Percentiles rank a stretch among this genome's conserved stretches.
Evolutionary conservation across 2,888 invertebrate genomes (phyloP).

Genomic region (Morpho deidamia): DNA sequence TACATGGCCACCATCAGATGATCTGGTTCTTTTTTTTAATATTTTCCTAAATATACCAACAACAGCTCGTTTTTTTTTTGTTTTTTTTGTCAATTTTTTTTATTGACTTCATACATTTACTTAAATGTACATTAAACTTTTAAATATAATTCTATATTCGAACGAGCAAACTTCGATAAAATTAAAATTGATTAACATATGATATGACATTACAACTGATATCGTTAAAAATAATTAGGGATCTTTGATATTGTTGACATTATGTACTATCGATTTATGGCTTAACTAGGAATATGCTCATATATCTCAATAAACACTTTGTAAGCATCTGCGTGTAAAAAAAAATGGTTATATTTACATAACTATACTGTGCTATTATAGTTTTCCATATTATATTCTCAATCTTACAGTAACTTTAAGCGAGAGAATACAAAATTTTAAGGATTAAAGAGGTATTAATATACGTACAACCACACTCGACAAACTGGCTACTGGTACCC

Average conservation of each 20-base stretch:
- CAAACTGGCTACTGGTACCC: slow-evolving; percentile 53
- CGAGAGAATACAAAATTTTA: slow-evolving; percentile 51
- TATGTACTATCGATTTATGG: slow-evolving; percentile 73
- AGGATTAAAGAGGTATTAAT: slow-evolving; percentile 50
- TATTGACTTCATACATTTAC: slow-evolving; percentile 62
- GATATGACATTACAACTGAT: slow-evolving; percentile 55
- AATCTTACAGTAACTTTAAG: slow-evolving; percentile 53
- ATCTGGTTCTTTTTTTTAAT: slow-evolving; percentile 76
- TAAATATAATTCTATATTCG: slow-evolving; percentile 76
- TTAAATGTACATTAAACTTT: slow-evolving; percentile 69
- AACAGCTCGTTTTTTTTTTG: slow-evolving; percentile 68
- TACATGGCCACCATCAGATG: slow-evolving; percentile 85
- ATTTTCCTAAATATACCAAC: slow-evolving; percentile 79
- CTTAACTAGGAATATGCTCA: slow-evolving; percentile 66
- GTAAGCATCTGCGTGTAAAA: slow-evolving; percentile 60
- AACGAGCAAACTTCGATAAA: slow-evolving; percentile 78
- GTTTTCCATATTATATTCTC: slow-evolving; percentile 45
- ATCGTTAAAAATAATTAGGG: slow-evolving; percentile 54
- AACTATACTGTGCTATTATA: slow-evolving; percentile 49
- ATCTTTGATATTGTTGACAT: slow-evolving; percentile 72
- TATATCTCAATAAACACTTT: slow-evolving; percentile 53
- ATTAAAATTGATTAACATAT: slow-evolving; percentile 77
- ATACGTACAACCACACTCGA: slow-evolving; percentile 59
- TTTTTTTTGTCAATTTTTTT: slow-evolving; percentile 50
- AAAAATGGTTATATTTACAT: slow-evolving; percentile 61